Base-by-base conservation (phyloP, 2,888 invertebrate genomes). In the Latrodectus hesperus region DNA sequence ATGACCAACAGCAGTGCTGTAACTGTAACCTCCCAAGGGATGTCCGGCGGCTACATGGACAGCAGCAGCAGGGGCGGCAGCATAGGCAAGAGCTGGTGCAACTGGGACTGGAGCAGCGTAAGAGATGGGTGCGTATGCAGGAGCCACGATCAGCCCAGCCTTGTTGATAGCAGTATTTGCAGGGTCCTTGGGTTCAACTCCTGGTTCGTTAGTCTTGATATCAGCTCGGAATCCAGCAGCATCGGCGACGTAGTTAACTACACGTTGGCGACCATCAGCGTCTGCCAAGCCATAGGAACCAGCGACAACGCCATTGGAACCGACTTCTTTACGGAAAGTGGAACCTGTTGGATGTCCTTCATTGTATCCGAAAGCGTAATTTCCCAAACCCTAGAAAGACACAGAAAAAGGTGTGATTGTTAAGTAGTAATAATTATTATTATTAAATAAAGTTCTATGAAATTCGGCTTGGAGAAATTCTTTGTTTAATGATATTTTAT, bases 191-290 rank as follows among this genome's bases (percentile, higher is more conserved):
- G 88, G 85, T 55, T 89, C 90, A 10, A 89, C 89, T 52, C 90
- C 90, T 3, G 90, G 90, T 73, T 90, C 90, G 74, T 90, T 90
- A 72, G 89, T 89, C 67, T 88, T 87, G 79, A 90, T 88, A 53
- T 89, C 85, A 12, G 90, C 90, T 14, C 89, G 71, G 89, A 88
- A 90, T 53, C 90, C 90, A 52, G 83, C 84, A 11, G 89, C 88
- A 86, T 89, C 86, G 51, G 90, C 90, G 14, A 90, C 89, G 75
- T 90, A 90, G 89, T 90, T 90, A 60, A 90, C 90, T 12, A 90
- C 75, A 70, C 90, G 88, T n/a, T 78, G 74, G 16, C 90, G 76
- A 12, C 90, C 90, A 53, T 90, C 90, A 75, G 87, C 89, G 73
- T 76, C 90, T 12, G 84, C 53, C n/a, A 90, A 88, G 53, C 90